These are phyloP conservation scores for Bombus fervidus DNA, from an alignment of 1,140 invertebrate species.

Conservation along the genomic window DNA sequence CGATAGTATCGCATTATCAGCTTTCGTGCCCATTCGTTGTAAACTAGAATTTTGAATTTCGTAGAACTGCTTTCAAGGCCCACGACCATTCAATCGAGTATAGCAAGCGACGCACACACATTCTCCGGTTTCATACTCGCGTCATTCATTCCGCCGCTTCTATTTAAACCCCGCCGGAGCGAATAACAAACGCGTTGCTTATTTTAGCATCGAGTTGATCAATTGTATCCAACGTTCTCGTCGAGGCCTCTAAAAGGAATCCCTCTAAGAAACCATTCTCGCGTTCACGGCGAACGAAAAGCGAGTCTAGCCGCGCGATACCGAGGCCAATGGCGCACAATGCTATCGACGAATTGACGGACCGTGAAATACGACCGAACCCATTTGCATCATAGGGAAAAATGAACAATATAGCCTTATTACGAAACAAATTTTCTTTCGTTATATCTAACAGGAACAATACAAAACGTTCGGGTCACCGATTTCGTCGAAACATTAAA, in stretches of 20 bases:
- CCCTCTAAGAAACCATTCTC: constrained; percentile 9
- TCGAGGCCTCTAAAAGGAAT: not conserved
- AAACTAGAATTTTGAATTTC: not conserved
- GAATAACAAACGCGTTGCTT: not conserved
- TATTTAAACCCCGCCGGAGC: not conserved
- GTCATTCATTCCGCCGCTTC: constrained; percentile 4
- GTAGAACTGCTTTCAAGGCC: not conserved
- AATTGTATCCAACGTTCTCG: not conserved
- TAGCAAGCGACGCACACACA: not conserved
- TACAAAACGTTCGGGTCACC: not conserved
- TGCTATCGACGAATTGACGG: constrained; percentile 13
- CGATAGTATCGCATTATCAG: not conserved
- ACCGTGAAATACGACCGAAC: constrained; percentile 30
- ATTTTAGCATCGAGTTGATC: not conserved
- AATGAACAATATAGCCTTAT: not conserved
- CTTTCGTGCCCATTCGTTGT: not conserved
- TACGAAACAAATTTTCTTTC: not conserved
- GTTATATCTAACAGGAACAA: not conserved
- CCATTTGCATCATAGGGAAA: not conserved
- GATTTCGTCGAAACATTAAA: not conserved
- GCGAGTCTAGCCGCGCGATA: not conserved
- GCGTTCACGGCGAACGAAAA: not conserved
- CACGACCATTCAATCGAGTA: not conserved
- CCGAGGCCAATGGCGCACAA: constrained; percentile 3
- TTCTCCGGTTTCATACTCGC: not conserved